A percentile compares a stretch with the other conserved stretches of the same genome.
phyloP scores from a whole-genome alignment of 2,797 vertebrate genomes.

The Paguma larvata region DNA sequence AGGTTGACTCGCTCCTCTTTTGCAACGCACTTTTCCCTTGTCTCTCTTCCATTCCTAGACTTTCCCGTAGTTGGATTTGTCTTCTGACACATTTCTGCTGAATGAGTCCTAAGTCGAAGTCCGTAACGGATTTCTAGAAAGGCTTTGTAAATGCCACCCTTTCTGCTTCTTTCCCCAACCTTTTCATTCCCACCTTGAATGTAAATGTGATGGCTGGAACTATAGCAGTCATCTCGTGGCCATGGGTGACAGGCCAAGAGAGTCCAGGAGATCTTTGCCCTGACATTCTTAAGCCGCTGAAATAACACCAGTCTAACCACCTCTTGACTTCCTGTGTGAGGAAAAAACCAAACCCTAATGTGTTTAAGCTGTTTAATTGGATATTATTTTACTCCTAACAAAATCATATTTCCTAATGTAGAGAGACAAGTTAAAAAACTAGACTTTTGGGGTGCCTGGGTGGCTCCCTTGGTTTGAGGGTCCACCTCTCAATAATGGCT shows the following conservation, averaged over 20 bases:
- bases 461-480: neutral
- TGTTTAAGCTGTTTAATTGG: neutral
- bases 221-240: neutral
- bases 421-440: neutral
- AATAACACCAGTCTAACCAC: neutral
- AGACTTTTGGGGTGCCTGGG: neutral
- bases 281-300: neutral
- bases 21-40: neutral
- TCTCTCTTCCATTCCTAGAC: neutral
- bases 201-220: neutral
- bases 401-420: neutral
- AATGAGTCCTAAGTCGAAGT: neutral
- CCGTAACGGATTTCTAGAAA: neutral
- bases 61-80: neutral
- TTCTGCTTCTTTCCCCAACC: neutral
- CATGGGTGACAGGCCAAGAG: neutral
- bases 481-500: neutral
- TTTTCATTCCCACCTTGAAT: neutral
- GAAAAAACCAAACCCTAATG: neutral
- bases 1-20: neutral
- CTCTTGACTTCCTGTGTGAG: neutral
- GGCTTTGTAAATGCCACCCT: neutral
- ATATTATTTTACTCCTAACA: neutral
- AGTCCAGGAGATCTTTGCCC: neutral
- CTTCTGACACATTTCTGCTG: constrained; percentile 4